Conservation (phyloP, 2,797 vertebrate genomes). For the Chelon auratus region DNA sequence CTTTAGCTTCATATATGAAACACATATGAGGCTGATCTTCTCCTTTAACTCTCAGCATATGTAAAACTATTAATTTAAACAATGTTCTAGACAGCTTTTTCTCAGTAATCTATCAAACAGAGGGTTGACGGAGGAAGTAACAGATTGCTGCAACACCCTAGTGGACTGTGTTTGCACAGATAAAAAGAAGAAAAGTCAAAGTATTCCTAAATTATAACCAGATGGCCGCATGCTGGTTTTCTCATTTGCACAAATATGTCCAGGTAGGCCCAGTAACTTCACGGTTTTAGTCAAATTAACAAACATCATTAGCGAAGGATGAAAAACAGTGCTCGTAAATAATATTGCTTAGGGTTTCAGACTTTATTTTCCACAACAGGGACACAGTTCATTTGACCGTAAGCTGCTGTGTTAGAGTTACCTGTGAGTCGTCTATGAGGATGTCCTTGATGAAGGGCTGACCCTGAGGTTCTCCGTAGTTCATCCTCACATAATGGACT, state of each 20-base stretch:
- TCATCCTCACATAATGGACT: slow-evolving; percentile 94
- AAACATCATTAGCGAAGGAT: background rate
- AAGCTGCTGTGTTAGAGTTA: slow-evolving; percentile 59
- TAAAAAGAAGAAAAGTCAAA: background rate
- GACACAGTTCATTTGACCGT: background rate
- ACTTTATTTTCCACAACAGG: background rate
- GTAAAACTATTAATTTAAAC: background rate
- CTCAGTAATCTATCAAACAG: background rate
- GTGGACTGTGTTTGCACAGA: background rate
- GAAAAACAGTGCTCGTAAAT: background rate
- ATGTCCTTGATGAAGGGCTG: slow-evolving; percentile 93
- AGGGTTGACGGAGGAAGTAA: background rate
- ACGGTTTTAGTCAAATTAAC: too few relatives aligned
- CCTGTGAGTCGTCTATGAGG: slow-evolving; percentile 95
- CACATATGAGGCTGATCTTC: background rate
- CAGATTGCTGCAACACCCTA: slow-evolving; percentile 6
- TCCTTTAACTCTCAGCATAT: background rate
- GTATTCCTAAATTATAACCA: background rate
- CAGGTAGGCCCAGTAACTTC: background rate
- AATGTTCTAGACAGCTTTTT: background rate
- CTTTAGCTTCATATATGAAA: background rate
- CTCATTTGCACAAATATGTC: background rate
- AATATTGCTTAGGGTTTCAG: background rate
- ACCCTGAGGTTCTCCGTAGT: slow-evolving; percentile 92
- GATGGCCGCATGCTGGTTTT: background rate